Base-by-base conservation (phyloP, 2,113 vertebrate genomes). In the Bubo bubo region DNA sequence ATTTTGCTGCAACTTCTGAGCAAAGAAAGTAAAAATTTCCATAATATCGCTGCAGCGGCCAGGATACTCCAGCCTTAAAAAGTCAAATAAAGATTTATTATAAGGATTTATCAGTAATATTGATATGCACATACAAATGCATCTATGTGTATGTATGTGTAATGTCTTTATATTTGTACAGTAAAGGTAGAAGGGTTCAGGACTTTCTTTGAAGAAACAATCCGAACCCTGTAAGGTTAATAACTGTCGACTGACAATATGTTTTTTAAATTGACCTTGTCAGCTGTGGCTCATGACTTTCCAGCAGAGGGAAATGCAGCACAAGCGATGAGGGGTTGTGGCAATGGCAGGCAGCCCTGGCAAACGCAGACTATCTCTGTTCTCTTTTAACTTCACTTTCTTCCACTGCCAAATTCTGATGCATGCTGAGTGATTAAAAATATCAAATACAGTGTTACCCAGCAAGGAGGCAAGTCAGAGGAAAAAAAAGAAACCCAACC, bases 391-490 rank as follows among this genome's bases (percentile, higher is more conserved):
- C 72, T 83, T 35, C 93, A 37, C 95, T 98, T 98, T 98, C 91
- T 98, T 98, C 97, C 88, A 3, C 26, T 96, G 97, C 98, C 98
- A 98, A 97, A 90, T 92, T 86, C 97, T 71, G 97, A 55, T 39
- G 39, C 79, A 71, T 19, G 58, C 90, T 20, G 24, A 96, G 83
- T 88, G 97, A 95, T 94, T 95, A 90, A 96, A 97, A 86, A 96
- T 94, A 98, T 97, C 96, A 97, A 95, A 97, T 88, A 41, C 56
- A 28, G 47, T 4, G 66, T 82, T 49, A 53, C 52, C 66, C 90
- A n/a, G 72, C 60, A 30, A 70, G 88, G 83, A 76, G 63, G 20
- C 41, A 6, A 87, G 45, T 37, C 74, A 50, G 77, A 70, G 37
- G 11, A 41, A 53, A 49, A 59, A 55, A 27, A 52, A 37, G 24